Percentiles rank a stretch among this genome's conserved stretches.
phyloP scores from a whole-genome alignment of 2,888 invertebrate genomes.

The Psylliodes chrysocephalus region DNA sequence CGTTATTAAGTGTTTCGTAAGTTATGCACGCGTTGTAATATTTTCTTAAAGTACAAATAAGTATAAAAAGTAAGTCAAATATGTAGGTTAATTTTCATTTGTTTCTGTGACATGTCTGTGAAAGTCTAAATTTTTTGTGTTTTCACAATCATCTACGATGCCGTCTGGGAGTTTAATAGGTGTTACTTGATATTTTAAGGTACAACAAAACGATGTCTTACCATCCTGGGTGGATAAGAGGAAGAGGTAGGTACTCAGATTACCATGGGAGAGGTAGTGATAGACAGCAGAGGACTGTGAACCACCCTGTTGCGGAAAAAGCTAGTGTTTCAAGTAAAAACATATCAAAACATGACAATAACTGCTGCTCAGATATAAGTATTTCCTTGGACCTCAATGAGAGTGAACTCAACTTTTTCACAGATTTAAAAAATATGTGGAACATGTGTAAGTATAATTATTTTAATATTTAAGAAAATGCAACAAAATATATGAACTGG shows the following conservation, averaged over 20 bases:
- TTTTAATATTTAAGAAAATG: neutral
- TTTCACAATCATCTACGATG: neutral
- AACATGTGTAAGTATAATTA: conserved; percentile 52
- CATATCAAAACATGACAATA: conserved; percentile 56
- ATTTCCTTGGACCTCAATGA: conserved; percentile 65
- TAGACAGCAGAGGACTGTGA: conserved; percentile 23
- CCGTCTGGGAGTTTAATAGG: neutral
- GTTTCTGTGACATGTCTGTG: conserved; percentile 13
- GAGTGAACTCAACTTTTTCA: conserved; percentile 62
- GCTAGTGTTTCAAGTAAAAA: conserved; percentile 35
- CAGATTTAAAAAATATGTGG: conserved; percentile 61
- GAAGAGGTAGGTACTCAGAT: conserved; percentile 46
- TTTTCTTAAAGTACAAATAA: conserved; percentile 24
- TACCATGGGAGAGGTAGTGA: conserved; percentile 34
- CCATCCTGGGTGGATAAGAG: conserved; percentile 45
- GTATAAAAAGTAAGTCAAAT: conserved; percentile 21
- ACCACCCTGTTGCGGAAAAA: conserved; percentile 22
- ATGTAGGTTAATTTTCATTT: conserved; percentile 5
- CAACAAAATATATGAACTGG: too few species aligned
- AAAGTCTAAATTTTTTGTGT: conserved; percentile 13
- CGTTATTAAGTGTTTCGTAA: neutral
- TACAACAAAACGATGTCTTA: conserved; percentile 43
- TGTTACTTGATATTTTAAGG: conserved; percentile 20
- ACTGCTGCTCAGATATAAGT: conserved; percentile 58
- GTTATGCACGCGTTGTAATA: conserved; percentile 18